A percentile compares a stretch with the other conserved stretches of the same genome.
phyloP scores from a whole-genome alignment of 2,113 vertebrate genomes.

The Parus major region DNA sequence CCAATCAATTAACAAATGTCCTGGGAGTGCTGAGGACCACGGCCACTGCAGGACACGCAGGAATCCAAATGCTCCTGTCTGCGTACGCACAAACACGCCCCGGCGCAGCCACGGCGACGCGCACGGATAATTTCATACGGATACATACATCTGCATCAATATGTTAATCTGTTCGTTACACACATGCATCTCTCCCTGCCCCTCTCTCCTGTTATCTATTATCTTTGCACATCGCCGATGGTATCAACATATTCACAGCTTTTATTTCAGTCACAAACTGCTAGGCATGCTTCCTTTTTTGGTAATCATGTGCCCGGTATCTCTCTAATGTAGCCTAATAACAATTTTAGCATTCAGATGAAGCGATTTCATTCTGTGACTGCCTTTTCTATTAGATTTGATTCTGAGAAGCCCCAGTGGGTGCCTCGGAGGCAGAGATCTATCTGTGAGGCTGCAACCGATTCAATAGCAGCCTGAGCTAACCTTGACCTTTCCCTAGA shows the following conservation, averaged over 20 bases:
- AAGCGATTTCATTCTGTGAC: constrained; percentile 86
- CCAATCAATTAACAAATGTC: neutral
- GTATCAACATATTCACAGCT: constrained; percentile 78
- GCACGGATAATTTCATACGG: neutral
- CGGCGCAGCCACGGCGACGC: accelerated
- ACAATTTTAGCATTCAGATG: constrained; percentile 93
- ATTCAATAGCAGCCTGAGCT: constrained; percentile 88
- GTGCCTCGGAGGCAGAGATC: constrained; percentile 88
- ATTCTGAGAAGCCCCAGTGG: constrained; percentile 88
- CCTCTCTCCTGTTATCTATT: constrained; percentile 55
- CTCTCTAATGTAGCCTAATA: constrained; percentile 87
- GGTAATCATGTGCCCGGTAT: constrained; percentile 79
- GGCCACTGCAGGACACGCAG: accelerated
- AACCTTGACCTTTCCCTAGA: constrained; percentile 92
- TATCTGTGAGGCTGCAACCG: constrained; percentile 86
- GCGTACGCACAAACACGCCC: accelerated
- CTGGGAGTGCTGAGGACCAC: neutral
- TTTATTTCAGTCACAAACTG: constrained; percentile 80
- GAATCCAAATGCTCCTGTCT: neutral
- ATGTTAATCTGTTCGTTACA: constrained; percentile 64
- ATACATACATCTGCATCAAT: neutral
- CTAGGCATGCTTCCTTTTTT: constrained; percentile 80
- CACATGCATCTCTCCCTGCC: neutral
- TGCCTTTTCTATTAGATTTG: constrained; percentile 89
- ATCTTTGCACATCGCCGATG: constrained; percentile 67